Evolutionary conservation across 2,888 invertebrate genomes (phyloP).

Genomic region (Trilocha varians): DNA sequence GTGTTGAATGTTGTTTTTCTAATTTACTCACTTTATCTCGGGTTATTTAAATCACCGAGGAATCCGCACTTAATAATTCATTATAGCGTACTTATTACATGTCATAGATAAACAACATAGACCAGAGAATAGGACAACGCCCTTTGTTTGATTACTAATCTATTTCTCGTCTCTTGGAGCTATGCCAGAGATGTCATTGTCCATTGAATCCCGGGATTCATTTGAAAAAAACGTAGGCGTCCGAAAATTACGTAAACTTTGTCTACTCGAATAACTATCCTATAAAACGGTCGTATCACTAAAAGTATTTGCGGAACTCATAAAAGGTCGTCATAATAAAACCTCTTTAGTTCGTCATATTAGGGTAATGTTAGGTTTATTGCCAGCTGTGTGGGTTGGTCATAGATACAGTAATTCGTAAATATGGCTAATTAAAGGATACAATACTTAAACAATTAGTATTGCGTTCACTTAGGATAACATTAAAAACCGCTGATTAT

Average conservation of each 20-base stretch:
- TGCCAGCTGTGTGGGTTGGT: background rate
- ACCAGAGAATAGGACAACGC: background rate
- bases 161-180: background rate
- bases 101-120: background rate
- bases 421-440: background rate
- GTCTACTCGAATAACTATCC: background rate
- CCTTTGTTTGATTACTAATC: background rate
- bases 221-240: background rate
- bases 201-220: background rate
- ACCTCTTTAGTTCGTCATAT: slow-evolving; percentile 16
- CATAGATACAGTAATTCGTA: background rate
- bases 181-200: background rate
- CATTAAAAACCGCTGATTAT: too few relatives aligned
- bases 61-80: too few relatives aligned
- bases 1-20: too few relatives aligned
- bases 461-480: too few relatives aligned
- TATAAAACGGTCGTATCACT: slow-evolving; percentile 4
- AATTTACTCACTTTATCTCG: too few relatives aligned
- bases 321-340: slow-evolving; percentile 39
- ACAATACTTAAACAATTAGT: background rate
- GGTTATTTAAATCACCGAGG: too few relatives aligned
- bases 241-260: background rate
- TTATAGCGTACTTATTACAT: too few relatives aligned
- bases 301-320: slow-evolving; percentile 27
- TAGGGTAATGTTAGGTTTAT: slow-evolving; percentile 8